phyloP scores from a whole-genome alignment of 2,888 invertebrate genomes.

The Drosophila helvetica region DNA sequence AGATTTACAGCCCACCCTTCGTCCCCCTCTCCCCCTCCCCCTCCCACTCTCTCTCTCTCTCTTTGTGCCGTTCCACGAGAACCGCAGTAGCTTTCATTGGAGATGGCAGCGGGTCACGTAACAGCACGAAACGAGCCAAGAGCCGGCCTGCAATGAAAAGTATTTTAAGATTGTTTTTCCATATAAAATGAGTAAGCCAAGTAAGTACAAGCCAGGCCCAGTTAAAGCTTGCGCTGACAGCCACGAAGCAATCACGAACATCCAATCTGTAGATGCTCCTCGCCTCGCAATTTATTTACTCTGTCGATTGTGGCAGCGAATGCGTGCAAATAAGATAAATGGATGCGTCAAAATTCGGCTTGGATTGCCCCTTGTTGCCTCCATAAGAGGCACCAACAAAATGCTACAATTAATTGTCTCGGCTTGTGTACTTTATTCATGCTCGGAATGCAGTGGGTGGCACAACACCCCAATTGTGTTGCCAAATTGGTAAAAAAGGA shows the following conservation, averaged over 20 bases:
- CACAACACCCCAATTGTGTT: neutral
- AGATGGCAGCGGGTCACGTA: neutral
- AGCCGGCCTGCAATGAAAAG: neutral
- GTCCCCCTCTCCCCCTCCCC: neutral
- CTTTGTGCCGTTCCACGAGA: slow-evolving; percentile 31
- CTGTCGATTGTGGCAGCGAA: slow-evolving; percentile 45
- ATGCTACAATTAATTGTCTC: slow-evolving; percentile 29
- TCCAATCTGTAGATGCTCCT: neutral
- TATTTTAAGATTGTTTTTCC: neutral
- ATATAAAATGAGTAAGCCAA: neutral
- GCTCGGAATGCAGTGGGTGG: slow-evolving; percentile 6
- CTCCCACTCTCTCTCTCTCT: too few species aligned
- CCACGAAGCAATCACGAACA: neutral
- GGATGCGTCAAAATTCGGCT: slow-evolving; percentile 45
- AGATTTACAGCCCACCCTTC: slow-evolving; percentile 10
- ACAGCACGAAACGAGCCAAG: neutral
- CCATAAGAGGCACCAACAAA: slow-evolving; percentile 3
- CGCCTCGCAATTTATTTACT: slow-evolving; percentile 40
- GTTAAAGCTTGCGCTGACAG: too few species aligned
- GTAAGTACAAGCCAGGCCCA: too few species aligned
- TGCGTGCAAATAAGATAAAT: slow-evolving; percentile 59
- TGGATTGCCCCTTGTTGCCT: slow-evolving; percentile 30
- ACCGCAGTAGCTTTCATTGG: slow-evolving; percentile 21
- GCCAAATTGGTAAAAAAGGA: neutral
- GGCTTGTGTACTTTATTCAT: slow-evolving; percentile 29